A percentile compares a stretch with the other conserved stretches of the same genome.
These are phyloP conservation scores for Cettia cetti DNA, from an alignment of 2,113 vertebrate genomes.

Conservation along the genomic window DNA sequence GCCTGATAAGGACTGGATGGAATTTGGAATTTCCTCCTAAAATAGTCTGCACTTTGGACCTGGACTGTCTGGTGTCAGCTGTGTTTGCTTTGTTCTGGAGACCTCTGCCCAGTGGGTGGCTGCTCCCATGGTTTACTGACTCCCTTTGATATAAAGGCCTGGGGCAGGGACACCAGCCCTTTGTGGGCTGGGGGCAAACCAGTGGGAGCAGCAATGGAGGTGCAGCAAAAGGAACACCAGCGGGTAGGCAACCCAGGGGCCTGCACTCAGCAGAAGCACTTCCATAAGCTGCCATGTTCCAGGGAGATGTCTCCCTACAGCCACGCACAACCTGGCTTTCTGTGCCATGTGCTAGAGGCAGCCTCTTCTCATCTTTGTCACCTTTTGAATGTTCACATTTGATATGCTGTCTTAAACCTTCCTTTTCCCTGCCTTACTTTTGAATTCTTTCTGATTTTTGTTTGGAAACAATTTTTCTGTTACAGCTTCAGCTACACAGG, in stretches of 20 bases:
- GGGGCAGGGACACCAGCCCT: fast-evolving
- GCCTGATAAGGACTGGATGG: background rate
- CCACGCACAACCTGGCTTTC: background rate
- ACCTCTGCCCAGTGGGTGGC: fast-evolving
- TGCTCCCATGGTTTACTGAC: background rate
- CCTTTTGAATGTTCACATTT: background rate
- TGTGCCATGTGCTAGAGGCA: background rate
- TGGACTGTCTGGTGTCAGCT: no score
- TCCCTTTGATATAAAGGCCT: fast-evolving
- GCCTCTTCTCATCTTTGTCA: background rate
- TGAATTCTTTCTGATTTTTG: background rate
- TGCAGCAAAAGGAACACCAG: background rate
- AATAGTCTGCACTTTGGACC: background rate
- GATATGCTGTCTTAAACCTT: background rate
- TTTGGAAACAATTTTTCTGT: background rate
- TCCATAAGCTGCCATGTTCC: background rate
- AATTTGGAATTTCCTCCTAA: background rate
- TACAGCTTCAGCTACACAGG: background rate
- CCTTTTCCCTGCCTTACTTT: background rate
- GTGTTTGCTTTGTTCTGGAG: background rate
- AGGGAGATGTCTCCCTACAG: background rate
- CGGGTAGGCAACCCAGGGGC: fast-evolving
- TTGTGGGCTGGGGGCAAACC: fast-evolving
- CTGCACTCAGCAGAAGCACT: background rate
- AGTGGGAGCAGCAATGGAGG: background rate